Percentiles rank a stretch among this genome's conserved stretches.
Evolutionary conservation across 2,888 invertebrate genomes (phyloP).

Genomic region (Drosophila prostipennis): DNA sequence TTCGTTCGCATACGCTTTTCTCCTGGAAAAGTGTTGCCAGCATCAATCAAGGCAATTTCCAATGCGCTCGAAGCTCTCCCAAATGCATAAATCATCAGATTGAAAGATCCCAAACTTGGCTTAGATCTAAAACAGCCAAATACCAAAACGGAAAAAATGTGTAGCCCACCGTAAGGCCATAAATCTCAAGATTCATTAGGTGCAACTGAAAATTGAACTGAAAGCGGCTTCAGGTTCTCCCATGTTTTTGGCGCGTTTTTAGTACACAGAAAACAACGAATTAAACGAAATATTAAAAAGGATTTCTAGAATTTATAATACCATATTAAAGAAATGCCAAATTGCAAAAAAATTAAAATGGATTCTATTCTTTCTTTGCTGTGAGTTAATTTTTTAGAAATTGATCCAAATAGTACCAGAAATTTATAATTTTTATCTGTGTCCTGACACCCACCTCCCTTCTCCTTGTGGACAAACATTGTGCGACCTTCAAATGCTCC

Average conservation of each 20-base stretch:
- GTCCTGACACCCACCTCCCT: conserved; percentile 15
- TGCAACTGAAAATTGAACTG: conserved; percentile 68
- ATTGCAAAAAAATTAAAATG: too few relatives aligned
- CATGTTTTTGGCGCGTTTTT: conserved; percentile 66
- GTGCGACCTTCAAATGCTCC: conserved; percentile 73
- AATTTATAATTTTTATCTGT: conserved; percentile 2
- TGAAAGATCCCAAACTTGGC: conserved; percentile 56
- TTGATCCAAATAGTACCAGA: too few relatives aligned
- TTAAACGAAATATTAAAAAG: background rate
- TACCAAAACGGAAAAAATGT: conserved; percentile 42
- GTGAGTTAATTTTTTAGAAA: too few relatives aligned
- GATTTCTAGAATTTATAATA: too few relatives aligned
- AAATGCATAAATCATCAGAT: conserved; percentile 62
- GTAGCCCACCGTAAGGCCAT: conserved; percentile 53
- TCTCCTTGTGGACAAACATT: conserved; percentile 25
- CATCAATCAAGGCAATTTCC: conserved; percentile 71
- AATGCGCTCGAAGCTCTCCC: conserved; percentile 61
- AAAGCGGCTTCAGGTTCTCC: conserved; percentile 34
- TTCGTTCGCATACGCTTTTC: conserved; percentile 30
- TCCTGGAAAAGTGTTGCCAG: conserved; percentile 33
- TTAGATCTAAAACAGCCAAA: conserved; percentile 51
- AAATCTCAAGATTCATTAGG: conserved; percentile 70
- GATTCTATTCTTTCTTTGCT: too few relatives aligned
- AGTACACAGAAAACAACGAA: conserved; percentile 9
- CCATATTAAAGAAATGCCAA: too few relatives aligned